A percentile compares a stretch with the other conserved stretches of the same genome.
These are phyloP conservation scores for Ciconia stormi DNA, from an alignment of 2,113 vertebrate species.

Conservation along the genomic window DNA sequence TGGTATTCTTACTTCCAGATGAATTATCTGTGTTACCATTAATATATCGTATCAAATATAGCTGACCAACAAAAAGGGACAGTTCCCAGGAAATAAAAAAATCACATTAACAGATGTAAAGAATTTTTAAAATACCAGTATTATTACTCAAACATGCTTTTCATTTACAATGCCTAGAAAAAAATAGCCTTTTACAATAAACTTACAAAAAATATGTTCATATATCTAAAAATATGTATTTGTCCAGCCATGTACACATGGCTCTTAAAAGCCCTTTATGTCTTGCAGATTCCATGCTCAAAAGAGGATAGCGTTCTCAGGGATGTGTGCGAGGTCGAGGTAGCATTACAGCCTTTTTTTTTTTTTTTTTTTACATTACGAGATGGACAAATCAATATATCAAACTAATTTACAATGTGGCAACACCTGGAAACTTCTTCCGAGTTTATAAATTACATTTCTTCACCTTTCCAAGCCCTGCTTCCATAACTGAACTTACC, in stretches of 20 bases:
- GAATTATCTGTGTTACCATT: neutral
- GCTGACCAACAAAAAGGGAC: neutral
- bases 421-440: neutral
- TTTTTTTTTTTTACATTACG: neutral
- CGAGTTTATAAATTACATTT: neutral
- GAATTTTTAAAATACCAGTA: neutral
- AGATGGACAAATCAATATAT: neutral
- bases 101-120: neutral
- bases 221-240: neutral
- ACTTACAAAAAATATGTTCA: neutral
- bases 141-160: neutral
- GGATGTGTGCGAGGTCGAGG: neutral
- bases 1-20: neutral
- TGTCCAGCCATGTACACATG: neutral
- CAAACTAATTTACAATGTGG: neutral
- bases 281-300: neutral
- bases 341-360: neutral
- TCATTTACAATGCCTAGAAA: neutral
- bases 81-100: neutral
- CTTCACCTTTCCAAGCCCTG: neutral
- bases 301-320: neutral
- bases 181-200: neutral
- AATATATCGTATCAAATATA: neutral
- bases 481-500: neutral
- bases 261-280: neutral